These are phyloP conservation scores for Hyalella azteca DNA, from an alignment of 2,888 invertebrate genomes.

Conservation along the genomic window DNA sequence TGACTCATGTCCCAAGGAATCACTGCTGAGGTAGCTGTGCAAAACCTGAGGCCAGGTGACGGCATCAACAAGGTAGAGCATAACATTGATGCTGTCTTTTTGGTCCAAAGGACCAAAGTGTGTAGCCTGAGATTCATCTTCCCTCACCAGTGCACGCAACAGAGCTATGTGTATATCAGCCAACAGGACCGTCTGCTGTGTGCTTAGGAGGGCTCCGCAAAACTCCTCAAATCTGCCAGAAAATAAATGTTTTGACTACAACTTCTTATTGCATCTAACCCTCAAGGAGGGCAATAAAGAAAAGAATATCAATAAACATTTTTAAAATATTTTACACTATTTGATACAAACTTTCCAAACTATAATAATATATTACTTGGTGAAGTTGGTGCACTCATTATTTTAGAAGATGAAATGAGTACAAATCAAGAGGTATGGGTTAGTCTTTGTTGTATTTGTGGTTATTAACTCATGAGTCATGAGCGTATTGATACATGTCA, in stretches of 20 bases:
- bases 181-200: constrained; percentile 89
- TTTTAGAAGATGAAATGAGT: no score
- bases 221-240: constrained; percentile 86
- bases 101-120: constrained; percentile 96
- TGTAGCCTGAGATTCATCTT: constrained; percentile 93
- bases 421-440: no score
- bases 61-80: constrained; percentile 88
- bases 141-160: constrained; percentile 85
- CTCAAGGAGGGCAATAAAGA: no score
- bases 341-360: no score
- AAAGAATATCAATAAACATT: no score
- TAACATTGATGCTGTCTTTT: constrained; percentile 95
- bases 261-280: no score
- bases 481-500: no score
- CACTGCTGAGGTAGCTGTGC: constrained; percentile 88
- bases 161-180: constrained; percentile 94
- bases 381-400: no score
- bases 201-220: constrained; percentile 87
- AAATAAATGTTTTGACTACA: not conserved
- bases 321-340: no score
- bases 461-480: no score
- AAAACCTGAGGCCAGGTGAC: constrained; percentile 97
- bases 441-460: no score
- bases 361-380: no score
- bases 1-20: constrained; percentile 65